Conservation (phyloP, 2,113 vertebrate genomes). For the Uria aalge region DNA sequence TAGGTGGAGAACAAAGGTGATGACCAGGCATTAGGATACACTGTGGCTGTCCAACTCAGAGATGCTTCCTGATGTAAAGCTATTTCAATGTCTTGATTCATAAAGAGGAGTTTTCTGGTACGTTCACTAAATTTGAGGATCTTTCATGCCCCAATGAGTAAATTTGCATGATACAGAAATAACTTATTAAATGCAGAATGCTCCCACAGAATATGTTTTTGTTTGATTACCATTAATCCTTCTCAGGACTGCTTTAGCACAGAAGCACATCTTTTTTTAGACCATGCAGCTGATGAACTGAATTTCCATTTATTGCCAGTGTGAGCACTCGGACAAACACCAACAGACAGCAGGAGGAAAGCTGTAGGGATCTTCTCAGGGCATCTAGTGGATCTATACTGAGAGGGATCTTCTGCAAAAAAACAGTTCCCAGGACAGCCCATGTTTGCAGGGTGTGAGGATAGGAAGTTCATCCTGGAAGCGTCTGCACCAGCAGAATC, state of each 20-base stretch:
- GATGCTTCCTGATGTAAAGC: not conserved
- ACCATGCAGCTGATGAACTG: not conserved
- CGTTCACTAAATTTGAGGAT: not conserved
- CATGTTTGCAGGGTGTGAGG: not conserved
- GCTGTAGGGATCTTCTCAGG: not conserved
- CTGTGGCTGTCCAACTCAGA: not conserved
- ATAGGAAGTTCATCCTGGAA: not conserved
- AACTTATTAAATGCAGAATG: not conserved
- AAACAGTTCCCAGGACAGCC: not conserved
- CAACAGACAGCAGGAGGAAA: not conserved
- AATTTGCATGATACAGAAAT: not conserved
- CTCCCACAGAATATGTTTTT: not conserved
- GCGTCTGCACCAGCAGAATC: not conserved
- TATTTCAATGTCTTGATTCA: not conserved
- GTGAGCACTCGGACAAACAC: not conserved
- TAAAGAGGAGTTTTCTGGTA: not conserved
- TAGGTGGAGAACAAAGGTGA: not conserved
- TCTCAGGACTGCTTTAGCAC: not conserved
- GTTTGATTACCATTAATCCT: not conserved
- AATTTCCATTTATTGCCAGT: not conserved
- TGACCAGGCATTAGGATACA: not conserved
- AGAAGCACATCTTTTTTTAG: not conserved
- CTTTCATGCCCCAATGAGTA: not conserved
- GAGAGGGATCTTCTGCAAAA: not conserved
- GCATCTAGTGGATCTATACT: not conserved